Conservation (phyloP, 2,113 vertebrate species). For the Seriola aureovittata region DNA sequence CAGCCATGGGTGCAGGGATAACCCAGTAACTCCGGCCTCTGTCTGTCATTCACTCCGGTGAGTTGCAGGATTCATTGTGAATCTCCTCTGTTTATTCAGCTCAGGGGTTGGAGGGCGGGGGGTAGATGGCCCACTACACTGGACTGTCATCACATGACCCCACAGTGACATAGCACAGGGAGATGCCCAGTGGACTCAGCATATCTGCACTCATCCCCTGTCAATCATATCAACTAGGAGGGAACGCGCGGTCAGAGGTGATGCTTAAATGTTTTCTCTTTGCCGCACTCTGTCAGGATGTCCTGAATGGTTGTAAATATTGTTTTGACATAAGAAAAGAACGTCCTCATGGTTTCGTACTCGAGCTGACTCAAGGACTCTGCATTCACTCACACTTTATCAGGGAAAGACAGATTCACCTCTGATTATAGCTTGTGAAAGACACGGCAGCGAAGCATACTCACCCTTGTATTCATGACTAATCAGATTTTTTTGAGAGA, state of each 20-base stretch:
- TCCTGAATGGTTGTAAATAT: conserved; percentile 52
- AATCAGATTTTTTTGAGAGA: conserved; percentile 58
- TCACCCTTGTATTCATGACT: conserved; percentile 48
- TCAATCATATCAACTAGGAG: conserved; percentile 63
- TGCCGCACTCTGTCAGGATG: conserved; percentile 47
- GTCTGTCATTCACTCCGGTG: conserved; percentile 53
- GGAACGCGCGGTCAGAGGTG: conserved; percentile 61
- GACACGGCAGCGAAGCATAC: conserved; percentile 3
- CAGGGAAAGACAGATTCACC: conserved; percentile 41
- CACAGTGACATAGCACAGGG: conserved; percentile 49
- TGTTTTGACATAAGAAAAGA: conserved; percentile 46
- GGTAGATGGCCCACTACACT: conserved; percentile 56
- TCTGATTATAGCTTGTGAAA: conserved; percentile 53
- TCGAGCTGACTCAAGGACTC: conserved; percentile 41
- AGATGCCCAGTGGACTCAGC: conserved; percentile 70
- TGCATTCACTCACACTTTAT: conserved; percentile 33
- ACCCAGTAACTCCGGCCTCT: conserved; percentile 28
- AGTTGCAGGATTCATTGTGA: conserved; percentile 23
- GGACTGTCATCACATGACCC: conserved; percentile 75
- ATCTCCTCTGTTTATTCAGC: conserved; percentile 57
- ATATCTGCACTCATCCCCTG: conserved; percentile 58
- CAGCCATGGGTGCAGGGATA: conserved; percentile 22
- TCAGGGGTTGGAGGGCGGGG: conserved; percentile 46
- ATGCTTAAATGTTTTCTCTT: conserved; percentile 58
- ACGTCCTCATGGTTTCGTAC: neutral